Percentiles rank a stretch among this genome's conserved stretches.
Evolutionary conservation across 30 jellyfish, hydroid and myxozoan genomes (phyloP).

Genomic region (Cassiopea andromeda): DNA sequence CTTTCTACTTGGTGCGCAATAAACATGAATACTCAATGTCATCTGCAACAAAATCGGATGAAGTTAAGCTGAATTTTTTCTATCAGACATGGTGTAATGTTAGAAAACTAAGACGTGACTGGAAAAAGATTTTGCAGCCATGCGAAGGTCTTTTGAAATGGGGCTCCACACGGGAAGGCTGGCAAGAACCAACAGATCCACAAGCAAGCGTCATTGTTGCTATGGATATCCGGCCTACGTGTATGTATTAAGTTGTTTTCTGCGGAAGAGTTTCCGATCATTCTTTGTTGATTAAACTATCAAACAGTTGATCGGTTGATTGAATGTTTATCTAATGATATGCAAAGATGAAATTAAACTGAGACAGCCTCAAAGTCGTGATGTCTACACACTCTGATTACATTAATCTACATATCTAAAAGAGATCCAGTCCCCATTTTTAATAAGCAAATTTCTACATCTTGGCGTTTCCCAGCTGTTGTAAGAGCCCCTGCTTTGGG

Average conservation of each 20-base stretch:
- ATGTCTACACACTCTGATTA: too few species aligned
- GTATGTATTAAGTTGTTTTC: slow-evolving; percentile 18
- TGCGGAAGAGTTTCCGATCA: too few species aligned
- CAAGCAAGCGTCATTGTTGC: slow-evolving; percentile 62
- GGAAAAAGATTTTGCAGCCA: slow-evolving; percentile 54
- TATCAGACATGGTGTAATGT: slow-evolving; percentile 68
- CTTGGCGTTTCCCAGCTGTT: too few species aligned
- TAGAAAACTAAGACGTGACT: slow-evolving; percentile 54
- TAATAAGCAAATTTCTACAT: too few species aligned
- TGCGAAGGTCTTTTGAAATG: slow-evolving; percentile 75
- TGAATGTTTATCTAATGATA: too few species aligned
- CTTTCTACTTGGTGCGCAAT: slow-evolving; percentile 1
- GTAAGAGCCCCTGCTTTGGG: too few species aligned
- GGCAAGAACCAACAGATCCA: slow-evolving; percentile 66
- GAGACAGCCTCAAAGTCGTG: too few species aligned
- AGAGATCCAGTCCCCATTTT: too few species aligned
- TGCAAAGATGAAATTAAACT: too few species aligned
- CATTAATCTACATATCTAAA: too few species aligned
- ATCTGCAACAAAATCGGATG: slow-evolving; percentile 11
- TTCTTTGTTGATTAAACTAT: too few species aligned
- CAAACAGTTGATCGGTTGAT: too few species aligned
- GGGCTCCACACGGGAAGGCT: slow-evolving; percentile 65
- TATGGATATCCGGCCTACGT: slow-evolving; percentile 71
- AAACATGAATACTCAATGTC: neutral
- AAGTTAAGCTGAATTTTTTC: slow-evolving; percentile 23